A percentile compares a stretch with the other conserved stretches of the same genome.
phyloP scores from a whole-genome alignment of 2,888 invertebrate species.

The Peribatodes rhomboidaria region DNA sequence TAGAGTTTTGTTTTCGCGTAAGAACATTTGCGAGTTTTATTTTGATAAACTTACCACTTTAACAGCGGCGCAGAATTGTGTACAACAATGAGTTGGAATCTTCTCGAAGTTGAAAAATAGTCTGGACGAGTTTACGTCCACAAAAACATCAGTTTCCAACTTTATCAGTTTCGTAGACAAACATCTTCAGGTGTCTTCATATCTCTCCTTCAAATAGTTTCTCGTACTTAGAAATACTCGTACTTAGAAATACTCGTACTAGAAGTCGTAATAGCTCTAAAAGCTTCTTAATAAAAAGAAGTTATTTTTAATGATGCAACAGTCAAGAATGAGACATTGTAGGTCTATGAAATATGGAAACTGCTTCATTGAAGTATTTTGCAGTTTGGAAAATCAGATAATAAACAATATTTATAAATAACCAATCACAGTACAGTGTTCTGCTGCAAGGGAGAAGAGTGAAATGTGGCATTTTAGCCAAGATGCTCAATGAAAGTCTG shows the following conservation, averaged over 20 bases:
- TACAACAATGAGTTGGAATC: conserved; percentile 26
- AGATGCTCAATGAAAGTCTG: not conserved
- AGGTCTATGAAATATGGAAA: not conserved
- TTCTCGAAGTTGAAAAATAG: conserved; percentile 24
- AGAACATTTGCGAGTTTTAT: conserved; percentile 16
- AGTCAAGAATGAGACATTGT: not conserved
- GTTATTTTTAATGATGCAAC: not conserved
- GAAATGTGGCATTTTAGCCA: not conserved
- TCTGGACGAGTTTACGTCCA: conserved; percentile 7
- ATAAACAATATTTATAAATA: not conserved
- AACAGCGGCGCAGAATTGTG: conserved; percentile 24
- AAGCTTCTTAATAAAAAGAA: conserved; percentile 1
- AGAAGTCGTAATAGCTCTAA: not conserved
- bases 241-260: not conserved
- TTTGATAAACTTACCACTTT: conserved; percentile 36
- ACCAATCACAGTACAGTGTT: no score
- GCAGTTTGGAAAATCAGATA: no score
- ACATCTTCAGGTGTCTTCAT: conserved; percentile 33
- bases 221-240: conserved; percentile 3
- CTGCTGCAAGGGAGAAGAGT: not conserved
- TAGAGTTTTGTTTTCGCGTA: not conserved
- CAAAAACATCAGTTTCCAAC: conserved; percentile 5
- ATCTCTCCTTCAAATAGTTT: conserved; percentile 21
- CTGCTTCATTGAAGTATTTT: not conserved
- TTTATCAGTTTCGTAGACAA: conserved; percentile 21